Conservation (phyloP, 2,888 invertebrate genomes). For the Sarcophaga subvicina region DNA sequence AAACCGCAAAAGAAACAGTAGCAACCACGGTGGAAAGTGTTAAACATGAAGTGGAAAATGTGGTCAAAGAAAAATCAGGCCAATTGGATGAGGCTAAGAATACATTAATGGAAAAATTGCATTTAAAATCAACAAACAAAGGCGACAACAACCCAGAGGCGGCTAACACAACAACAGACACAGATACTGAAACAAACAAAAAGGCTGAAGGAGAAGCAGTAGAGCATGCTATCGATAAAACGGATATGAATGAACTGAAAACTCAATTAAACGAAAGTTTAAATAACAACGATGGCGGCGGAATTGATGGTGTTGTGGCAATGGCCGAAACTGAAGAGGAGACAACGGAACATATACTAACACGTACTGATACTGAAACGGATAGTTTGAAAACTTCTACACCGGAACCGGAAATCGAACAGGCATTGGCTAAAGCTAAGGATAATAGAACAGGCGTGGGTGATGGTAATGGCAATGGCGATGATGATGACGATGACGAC, state of each 20-base stretch:
- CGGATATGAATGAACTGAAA: slow-evolving; percentile 35
- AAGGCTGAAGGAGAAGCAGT: background rate
- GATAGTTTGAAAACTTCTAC: slow-evolving; percentile 80
- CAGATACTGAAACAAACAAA: background rate
- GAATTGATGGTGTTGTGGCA: background rate
- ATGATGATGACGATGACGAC: slow-evolving; percentile 67
- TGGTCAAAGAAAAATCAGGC: slow-evolving; percentile 75
- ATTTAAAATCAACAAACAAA: slow-evolving; percentile 70
- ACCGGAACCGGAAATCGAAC: slow-evolving; percentile 81
- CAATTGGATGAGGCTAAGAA: slow-evolving; percentile 76
- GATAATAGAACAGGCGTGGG: slow-evolving; percentile 4
- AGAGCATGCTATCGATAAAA: slow-evolving; percentile 19
- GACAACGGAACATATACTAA: slow-evolving; percentile 9
- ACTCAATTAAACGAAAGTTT: slow-evolving; percentile 42
- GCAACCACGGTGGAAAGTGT: slow-evolving; percentile 75
- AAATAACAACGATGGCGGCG: slow-evolving; percentile 12
- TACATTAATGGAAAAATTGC: slow-evolving; percentile 75
- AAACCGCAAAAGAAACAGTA: slow-evolving; percentile 77
- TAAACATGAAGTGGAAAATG: slow-evolving; percentile 76
- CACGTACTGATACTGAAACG: slow-evolving; percentile 74
- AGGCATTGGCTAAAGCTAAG: slow-evolving; percentile 75
- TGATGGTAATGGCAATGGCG: slow-evolving; percentile 66
- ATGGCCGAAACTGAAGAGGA: background rate
- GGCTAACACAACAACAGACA: background rate
- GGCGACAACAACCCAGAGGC: background rate